These are phyloP conservation scores for Speoplatyrhinus poulsoni DNA, from an alignment of 2,113 vertebrate species.

Conservation along the genomic window DNA sequence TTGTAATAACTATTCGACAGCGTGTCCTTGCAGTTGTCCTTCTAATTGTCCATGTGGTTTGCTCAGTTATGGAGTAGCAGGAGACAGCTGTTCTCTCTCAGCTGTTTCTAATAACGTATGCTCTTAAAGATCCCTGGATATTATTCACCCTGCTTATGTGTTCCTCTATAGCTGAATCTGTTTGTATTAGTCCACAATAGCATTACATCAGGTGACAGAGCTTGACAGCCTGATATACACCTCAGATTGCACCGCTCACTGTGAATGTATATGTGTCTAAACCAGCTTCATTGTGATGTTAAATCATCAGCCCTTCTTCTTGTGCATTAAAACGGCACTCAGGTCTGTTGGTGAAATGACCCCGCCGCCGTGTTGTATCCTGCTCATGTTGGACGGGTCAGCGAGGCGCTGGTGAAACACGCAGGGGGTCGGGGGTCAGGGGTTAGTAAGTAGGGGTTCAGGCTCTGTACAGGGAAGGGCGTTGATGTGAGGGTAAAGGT, in stretches of 20 bases:
- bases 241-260: constrained; percentile 29
- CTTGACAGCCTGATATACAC: constrained; percentile 16
- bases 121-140: constrained; percentile 26
- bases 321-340: constrained; percentile 16
- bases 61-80: constrained; percentile 1
- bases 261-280: constrained; percentile 18
- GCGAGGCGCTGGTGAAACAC: too few species aligned
- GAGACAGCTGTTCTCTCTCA: constrained; percentile 6
- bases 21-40: constrained; percentile 31
- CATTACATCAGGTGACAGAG: constrained; percentile 1
- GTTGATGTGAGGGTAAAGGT: too few species aligned
- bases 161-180: constrained; percentile 6
- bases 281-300: neutral
- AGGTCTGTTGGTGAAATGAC: neutral
- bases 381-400: neutral
- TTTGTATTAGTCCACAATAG: neutral
- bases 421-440: too few species aligned
- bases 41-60: constrained; percentile 27
- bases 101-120: constrained; percentile 26
- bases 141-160: constrained; percentile 19
- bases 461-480: too few species aligned
- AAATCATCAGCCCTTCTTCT: constrained; percentile 24
- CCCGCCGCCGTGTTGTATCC: too few species aligned
- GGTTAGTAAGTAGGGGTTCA: too few species aligned
- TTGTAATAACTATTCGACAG: constrained; percentile 50